These are phyloP conservation scores for Rhopalosiphum padi DNA, from an alignment of 1,140 invertebrate genomes.

Conservation along the genomic window DNA sequence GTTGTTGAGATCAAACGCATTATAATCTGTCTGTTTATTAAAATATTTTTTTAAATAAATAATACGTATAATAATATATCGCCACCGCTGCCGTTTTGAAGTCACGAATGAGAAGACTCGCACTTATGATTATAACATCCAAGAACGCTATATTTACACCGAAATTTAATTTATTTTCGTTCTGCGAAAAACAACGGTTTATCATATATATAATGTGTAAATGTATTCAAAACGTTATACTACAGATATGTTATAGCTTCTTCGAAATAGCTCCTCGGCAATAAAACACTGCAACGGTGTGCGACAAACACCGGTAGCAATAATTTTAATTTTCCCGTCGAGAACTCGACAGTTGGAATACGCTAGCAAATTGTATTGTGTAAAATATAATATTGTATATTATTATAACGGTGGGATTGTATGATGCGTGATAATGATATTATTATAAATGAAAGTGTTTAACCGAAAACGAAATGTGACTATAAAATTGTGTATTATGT, in stretches of 20 bases:
- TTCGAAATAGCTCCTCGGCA: background rate
- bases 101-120: background rate
- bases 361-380: background rate
- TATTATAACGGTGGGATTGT: background rate
- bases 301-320: background rate
- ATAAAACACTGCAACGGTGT: background rate
- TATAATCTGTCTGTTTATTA: background rate
- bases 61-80: background rate
- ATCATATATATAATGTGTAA: background rate
- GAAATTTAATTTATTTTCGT: background rate
- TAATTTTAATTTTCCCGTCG: background rate
- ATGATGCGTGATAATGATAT: background rate
- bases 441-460: slow-evolving; percentile 8
- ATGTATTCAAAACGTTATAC: background rate
- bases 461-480: background rate
- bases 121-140: background rate
- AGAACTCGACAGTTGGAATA: background rate
- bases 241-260: background rate
- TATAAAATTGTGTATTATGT: no score
- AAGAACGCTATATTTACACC: background rate
- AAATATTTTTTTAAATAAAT: slow-evolving; percentile 5
- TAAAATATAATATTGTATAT: background rate
- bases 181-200: background rate
- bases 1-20: background rate
- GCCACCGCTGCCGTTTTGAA: background rate